Evolutionary conservation across 2,888 invertebrate species (phyloP), one percentile per base, ranked within the genome.

Genomic region (Scaptomyza caliginosa): DNA sequence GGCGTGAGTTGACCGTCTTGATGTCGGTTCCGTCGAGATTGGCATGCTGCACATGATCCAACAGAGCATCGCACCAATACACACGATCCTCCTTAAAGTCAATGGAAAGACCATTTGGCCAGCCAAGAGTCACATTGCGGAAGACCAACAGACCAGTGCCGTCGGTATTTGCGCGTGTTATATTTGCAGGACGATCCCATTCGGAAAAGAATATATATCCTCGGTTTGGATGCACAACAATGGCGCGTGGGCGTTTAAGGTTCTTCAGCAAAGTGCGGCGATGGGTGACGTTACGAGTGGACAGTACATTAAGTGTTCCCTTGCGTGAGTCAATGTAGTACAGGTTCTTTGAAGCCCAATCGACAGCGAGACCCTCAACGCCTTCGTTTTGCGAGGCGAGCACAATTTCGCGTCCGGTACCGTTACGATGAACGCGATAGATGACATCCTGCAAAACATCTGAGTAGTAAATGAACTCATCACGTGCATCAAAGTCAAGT

Each of bases 361-460:
- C 98, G 1, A 98, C 96, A 0, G 98, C 97, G 57, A 99, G 92
- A 0, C 98, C 98, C 92, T 99, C 98, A 0, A 98, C 98, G 0
- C 98, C 98, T 92, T 98, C 98, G 89, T 99, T 98, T 90, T 98
- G 98, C 1, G 98, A 98, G 0, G 98, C 98, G 32, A 98, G 91
- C 0, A 99, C 97, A 56, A 97, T 97, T 91, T 97, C 97, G 23
- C 95, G 93, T 0, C 95, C 94, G 0, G 95, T 95, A 42, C 96
- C 96, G 80, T 96, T 96, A 66, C 95, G 93, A 81, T 95, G 95
- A 0, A 96, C 95, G 19, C 96, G 92, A 90, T 97, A 97, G 72
- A 98, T 98, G 0, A 98, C 98, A 90, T 98, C 97, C 92, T 98
- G 96, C 17, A 98, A 93, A 0, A 99, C 98, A 90, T 99, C 99